Base-by-base conservation (phyloP, 2,113 vertebrate species). In the Hippoglossus stenolepis region DNA sequence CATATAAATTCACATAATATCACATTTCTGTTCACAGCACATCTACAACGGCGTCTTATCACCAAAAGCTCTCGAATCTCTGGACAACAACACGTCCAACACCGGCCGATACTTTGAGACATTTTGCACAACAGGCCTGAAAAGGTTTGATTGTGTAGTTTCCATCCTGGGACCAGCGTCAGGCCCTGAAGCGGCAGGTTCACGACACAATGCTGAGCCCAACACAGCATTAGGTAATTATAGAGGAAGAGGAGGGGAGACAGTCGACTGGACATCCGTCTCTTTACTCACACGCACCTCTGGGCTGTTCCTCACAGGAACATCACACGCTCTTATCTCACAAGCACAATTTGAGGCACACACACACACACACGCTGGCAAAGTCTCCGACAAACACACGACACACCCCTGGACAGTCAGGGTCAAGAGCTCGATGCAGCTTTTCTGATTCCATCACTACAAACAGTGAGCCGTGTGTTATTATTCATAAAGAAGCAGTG, bases 191-290 rank as follows among this genome's bases (percentile, higher is more conserved):
- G 51, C 51, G 1, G 20, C 20, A 49, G 45, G 51, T 17, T 17
- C 51, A 43, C 18, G 51, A 18, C 5, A 2, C 51, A 20, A 65
- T 20, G 62, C 58, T 53, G 28, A 79, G 65, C 24, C 24, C 2
- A 2, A 15, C 43, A 60, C 40, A 73, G 77, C 17, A 24, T 2
- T 13, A 43, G 67, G 74, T 87, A 85, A 87, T 87, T 83, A 85
- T 67, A 81, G 77, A 85, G 68, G 82, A 57, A 49, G 73, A 70
- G 6, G 65, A 69, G 77, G 69, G 79, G 62, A 83, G 84, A 71
- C 78, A 77, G 84, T 75, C 28, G 63, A 77, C 73, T 82, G 82
- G 79, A 82, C 79, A 47, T 59, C 56, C 66, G 35, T 58, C 76
- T 86, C 79, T 77, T 89, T 80, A 80, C 61, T 77, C 3, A 2